Conservation (phyloP, 2,113 vertebrate species). For the Salvator merianae region DNA sequence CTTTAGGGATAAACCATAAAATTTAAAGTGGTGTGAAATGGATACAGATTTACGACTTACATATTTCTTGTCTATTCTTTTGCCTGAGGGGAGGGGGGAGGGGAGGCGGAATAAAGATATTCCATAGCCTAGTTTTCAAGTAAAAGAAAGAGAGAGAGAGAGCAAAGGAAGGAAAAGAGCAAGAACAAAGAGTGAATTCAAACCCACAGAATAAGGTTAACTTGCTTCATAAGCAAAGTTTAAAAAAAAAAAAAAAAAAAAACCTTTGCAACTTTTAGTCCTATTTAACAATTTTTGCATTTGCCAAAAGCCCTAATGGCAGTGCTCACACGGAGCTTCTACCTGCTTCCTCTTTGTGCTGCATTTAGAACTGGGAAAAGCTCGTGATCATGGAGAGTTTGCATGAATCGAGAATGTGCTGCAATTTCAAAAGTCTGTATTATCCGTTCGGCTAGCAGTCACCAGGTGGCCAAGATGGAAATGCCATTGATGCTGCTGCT, state of each 20-base stretch:
- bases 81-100: too few species aligned
- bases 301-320: slow-evolving; percentile 15
- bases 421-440: not conserved
- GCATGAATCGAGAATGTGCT: not conserved
- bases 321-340: slow-evolving; percentile 19
- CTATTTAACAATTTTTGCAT: slow-evolving; percentile 23
- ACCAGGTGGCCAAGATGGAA: not conserved
- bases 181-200: slow-evolving; percentile 13
- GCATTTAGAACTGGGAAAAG: slow-evolving; percentile 5
- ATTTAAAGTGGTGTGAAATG: not conserved
- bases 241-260: not conserved
- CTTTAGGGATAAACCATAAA: too few species aligned
- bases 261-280: slow-evolving; percentile 4
- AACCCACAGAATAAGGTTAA: slow-evolving; percentile 5
- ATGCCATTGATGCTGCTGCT: not conserved
- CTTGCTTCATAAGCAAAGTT: not conserved
- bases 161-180: not conserved
- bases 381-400: not conserved
- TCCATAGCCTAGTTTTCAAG: not conserved
- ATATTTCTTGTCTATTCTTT: not conserved
- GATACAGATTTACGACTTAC: not conserved
- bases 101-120: not conserved
- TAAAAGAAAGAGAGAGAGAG: not conserved
- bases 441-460: not conserved
- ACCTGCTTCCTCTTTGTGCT: not conserved